Percentiles rank a stretch among this genome's conserved stretches.
Conservation (phyloP, 2,797 vertebrate genomes). For the Rhadinocentrus ornatus region DNA sequence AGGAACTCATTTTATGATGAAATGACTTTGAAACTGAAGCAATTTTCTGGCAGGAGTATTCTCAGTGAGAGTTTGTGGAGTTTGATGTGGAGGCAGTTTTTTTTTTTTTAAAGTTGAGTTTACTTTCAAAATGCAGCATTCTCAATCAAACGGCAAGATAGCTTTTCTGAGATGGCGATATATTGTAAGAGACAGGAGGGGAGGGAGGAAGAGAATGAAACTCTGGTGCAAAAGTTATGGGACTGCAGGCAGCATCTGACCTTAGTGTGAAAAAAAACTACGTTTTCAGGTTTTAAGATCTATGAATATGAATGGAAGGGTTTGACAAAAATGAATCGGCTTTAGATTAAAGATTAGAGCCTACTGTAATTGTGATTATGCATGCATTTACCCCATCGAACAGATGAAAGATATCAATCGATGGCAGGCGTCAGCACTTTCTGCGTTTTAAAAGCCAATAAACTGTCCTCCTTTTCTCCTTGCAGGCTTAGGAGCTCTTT, state of each 20-base stretch:
- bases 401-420: conserved; percentile 76
- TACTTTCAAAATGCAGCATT: conserved; percentile 13
- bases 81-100: conserved; percentile 56
- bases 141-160: conserved; percentile 34
- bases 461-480: conserved; percentile 55
- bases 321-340: conserved; percentile 72
- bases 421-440: conserved; percentile 77
- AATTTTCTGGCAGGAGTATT: conserved; percentile 47
- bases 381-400: conserved; percentile 68
- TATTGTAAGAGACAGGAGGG: background rate
- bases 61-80: conserved; percentile 45
- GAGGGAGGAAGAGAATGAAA: conserved; percentile 6
- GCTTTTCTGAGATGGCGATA: conserved; percentile 20
- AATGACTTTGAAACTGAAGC: conserved; percentile 70
- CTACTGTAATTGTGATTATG: conserved; percentile 75
- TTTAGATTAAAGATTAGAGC: conserved; percentile 75
- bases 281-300: conserved; percentile 69
- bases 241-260: conserved; percentile 47
- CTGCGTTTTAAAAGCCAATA: conserved; percentile 63
- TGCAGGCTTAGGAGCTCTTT: conserved; percentile 20
- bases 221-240: conserved; percentile 29
- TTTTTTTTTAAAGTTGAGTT: conserved; percentile 44
- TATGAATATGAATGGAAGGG: conserved; percentile 79
- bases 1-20: conserved; percentile 69
- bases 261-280: conserved; percentile 57